Percentiles rank a stretch among this genome's conserved stretches.
Conservation (phyloP, 2,888 invertebrate genomes). For the Crepidodera aurea region DNA sequence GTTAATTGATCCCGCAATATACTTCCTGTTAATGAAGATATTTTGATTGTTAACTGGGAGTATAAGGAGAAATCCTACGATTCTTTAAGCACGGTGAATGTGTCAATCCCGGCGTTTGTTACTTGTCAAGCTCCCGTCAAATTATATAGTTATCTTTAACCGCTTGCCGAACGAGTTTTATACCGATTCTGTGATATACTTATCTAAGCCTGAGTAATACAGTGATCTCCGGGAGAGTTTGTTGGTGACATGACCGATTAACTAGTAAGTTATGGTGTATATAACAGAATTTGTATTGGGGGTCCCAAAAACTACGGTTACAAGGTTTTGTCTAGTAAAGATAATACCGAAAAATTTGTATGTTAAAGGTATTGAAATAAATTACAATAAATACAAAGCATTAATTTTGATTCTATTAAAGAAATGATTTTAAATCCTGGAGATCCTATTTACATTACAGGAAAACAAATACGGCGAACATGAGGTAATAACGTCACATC, state of each 20-base stretch:
- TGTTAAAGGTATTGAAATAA: background rate
- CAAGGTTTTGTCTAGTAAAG: background rate
- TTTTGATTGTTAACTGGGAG: conserved; percentile 40
- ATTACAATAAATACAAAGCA: background rate
- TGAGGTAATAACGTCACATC: background rate
- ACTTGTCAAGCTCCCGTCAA: conserved; percentile 34
- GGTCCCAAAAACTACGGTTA: conserved; percentile 14
- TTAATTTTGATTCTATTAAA: conserved; percentile 12
- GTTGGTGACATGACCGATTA: conserved; percentile 11
- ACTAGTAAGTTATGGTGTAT: background rate
- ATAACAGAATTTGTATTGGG: conserved; percentile 15
- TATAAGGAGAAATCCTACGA: conserved; percentile 36
- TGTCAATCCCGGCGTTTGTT: conserved; percentile 47
- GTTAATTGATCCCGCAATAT: background rate
- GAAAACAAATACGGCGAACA: background rate
- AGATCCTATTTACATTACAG: background rate
- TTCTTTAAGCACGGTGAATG: conserved; percentile 42
- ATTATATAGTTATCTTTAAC: conserved; percentile 45
- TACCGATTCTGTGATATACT: background rate
- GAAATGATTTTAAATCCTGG: background rate
- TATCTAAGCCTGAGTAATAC: background rate
- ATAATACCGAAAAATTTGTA: background rate
- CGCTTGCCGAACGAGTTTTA: background rate
- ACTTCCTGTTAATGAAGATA: conserved; percentile 20
- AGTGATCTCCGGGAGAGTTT: conserved; percentile 6